Conservation (phyloP, 2,797 vertebrate species). For the Tenualosa thibaudeaui region DNA sequence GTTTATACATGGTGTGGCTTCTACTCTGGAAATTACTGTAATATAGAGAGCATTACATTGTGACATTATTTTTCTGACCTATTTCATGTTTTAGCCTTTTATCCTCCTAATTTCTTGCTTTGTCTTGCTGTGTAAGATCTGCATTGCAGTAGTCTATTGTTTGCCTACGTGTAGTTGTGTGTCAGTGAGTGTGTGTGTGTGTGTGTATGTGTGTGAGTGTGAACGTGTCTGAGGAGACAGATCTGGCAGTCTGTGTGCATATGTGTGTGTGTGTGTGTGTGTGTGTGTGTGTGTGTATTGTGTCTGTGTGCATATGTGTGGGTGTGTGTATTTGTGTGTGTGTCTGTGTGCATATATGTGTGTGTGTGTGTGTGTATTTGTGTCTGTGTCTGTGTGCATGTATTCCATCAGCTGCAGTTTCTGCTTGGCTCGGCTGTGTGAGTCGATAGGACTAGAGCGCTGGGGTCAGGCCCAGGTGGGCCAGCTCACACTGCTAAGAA, state of each 20-base stretch:
- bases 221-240: background rate
- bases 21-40: background rate
- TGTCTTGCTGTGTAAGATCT: background rate
- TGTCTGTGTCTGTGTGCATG: background rate
- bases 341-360: background rate
- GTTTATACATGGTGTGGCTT: too few species aligned
- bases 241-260: background rate
- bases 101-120: too few species aligned
- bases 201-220: background rate
- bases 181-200: background rate
- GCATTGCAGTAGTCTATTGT: background rate
- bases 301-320: background rate
- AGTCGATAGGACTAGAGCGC: background rate
- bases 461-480: constrained; percentile 20
- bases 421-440: background rate
- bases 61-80: background rate
- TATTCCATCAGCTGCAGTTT: constrained; percentile 21
- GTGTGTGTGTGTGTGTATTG: background rate
- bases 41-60: background rate
- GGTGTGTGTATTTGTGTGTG: background rate
- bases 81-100: background rate
- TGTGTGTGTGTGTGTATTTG: background rate
- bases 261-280: background rate
- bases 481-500: constrained; percentile 29
- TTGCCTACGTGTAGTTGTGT: background rate